Base-by-base conservation (phyloP, 2,797 vertebrate genomes). In the Tolypeutes matacus region DNA sequence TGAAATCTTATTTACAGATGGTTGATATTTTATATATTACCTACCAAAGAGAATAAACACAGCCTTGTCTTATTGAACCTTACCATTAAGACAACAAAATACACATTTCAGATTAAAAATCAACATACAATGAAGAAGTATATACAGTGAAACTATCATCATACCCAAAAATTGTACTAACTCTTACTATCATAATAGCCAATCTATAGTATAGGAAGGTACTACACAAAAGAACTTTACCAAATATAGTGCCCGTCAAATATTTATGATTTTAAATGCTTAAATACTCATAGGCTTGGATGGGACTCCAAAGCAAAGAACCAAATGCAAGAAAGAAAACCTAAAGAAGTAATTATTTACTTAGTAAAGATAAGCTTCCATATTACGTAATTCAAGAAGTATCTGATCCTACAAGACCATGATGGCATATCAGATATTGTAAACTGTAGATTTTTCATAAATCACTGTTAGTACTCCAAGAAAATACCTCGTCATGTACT, bases 11-110 rank as follows among this genome's bases (percentile, higher is more conserved):
- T 34, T 84, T 84, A 86, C 21, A 91, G 89, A 53, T 83, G 80
- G n/a, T 90, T 90, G 92, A 75, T 94, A 78, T 94, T 91, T 89
- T 81, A 81, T 62, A 31, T 10, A 82, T 53, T 86, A 84, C 25
- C 83, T 82, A 65, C 31, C 75, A 14, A 42, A 65, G 29, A 92
- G 23, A 83, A 58, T 70, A 93, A 84, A 76, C 39, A 83, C 9
- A 92, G 25, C 12, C 73, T 73, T 89, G 31, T 73, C 81, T 36
- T 81, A 21, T 88, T 83, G 20, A 21, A 93, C 84, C 36, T 31
- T 88, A 72, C 31, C 51, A 87, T 58, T 86, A 51, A 87, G 77
- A 36, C 27, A 94, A 21, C 18, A 84, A 93, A 96, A 94, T 23
- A 91, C 1, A 86, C 5, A 89, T 82, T 91, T 83, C n/a, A 88